phyloP scores from a whole-genome alignment of 1,140 invertebrate species.

The Lamellibrachia luymesi region DNA sequence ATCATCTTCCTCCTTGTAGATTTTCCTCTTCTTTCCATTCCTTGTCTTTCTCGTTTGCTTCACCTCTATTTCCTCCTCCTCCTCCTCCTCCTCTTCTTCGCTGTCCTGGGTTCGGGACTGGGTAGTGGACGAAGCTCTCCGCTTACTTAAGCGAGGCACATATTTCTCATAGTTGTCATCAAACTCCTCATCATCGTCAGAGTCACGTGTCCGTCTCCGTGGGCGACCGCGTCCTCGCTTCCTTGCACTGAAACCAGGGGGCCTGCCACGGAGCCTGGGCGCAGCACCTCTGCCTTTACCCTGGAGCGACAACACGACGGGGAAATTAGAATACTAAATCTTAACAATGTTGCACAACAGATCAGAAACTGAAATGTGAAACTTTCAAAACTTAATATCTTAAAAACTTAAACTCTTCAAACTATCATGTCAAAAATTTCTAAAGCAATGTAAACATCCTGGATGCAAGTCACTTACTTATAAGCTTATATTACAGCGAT shows the following conservation, averaged over 20 bases:
- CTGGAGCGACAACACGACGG: background rate
- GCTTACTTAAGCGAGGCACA: slow-evolving; percentile 40
- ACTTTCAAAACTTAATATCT: too few species aligned
- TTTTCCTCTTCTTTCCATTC: slow-evolving; percentile 17
- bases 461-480: too few species aligned
- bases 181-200: slow-evolving; percentile 40
- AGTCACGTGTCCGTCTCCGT: slow-evolving; percentile 19
- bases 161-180: slow-evolving; percentile 40
- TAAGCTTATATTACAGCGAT: too few species aligned
- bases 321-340: background rate
- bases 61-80: slow-evolving; percentile 24
- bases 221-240: slow-evolving; percentile 22
- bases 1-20: background rate
- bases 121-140: slow-evolving; percentile 26
- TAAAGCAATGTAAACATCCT: too few species aligned
- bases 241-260: slow-evolving; percentile 17
- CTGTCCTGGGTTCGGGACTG: slow-evolving; percentile 28
- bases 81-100: slow-evolving; percentile 10
- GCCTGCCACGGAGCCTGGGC: background rate
- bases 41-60: slow-evolving; percentile 9
- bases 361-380: too few species aligned
- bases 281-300: background rate
- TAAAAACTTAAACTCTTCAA: too few species aligned
- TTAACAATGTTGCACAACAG: background rate
- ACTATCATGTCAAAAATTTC: too few species aligned